A percentile compares a stretch with the other conserved stretches of the same genome.
phyloP scores from a whole-genome alignment of 2,113 vertebrate genomes.

The Kryptolebias marmoratus region DNA sequence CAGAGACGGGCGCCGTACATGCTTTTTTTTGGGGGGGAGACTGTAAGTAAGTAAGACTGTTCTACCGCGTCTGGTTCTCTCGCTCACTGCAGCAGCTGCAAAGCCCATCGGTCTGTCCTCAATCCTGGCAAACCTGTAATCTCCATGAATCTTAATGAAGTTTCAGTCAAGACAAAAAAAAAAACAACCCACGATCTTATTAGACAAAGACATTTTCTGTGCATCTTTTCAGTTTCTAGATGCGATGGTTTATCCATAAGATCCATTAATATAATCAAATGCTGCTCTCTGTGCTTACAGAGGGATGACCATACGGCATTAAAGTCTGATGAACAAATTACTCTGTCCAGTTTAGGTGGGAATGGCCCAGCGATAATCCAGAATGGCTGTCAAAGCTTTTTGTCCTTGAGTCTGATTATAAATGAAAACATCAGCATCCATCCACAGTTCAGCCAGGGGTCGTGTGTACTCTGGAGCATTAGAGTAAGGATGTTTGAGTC shows the following conservation, averaged over 20 bases:
- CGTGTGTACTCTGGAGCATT: constrained; percentile 21
- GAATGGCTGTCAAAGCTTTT: constrained; percentile 58
- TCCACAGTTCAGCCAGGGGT: constrained; percentile 35
- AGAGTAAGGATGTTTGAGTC: constrained; percentile 2
- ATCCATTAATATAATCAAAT: no score
- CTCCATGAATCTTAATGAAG: neutral
- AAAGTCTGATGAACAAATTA: constrained; percentile 10
- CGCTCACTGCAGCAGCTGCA: constrained; percentile 12
- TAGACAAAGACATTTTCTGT: neutral
- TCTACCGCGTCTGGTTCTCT: constrained; percentile 7
- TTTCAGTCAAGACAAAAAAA: neutral
- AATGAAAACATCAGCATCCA: constrained; percentile 16
- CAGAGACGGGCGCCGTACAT: constrained; percentile 18
- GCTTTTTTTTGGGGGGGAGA: constrained; percentile 19
- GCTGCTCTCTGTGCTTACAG: no score
- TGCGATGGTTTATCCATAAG: neutral
- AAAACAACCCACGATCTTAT: neutral
- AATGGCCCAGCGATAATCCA: constrained; percentile 46
- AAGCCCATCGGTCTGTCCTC: constrained; percentile 12
- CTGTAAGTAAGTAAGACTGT: constrained; percentile 6
- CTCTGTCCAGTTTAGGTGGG: constrained; percentile 14
- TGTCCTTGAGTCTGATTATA: constrained; percentile 25
- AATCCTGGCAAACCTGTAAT: neutral
- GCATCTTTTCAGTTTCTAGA: neutral
- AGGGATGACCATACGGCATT: neutral